These are phyloP conservation scores for Phylloscopus collybita DNA, from an alignment of 2,797 vertebrate genomes.

Conservation along the genomic window DNA sequence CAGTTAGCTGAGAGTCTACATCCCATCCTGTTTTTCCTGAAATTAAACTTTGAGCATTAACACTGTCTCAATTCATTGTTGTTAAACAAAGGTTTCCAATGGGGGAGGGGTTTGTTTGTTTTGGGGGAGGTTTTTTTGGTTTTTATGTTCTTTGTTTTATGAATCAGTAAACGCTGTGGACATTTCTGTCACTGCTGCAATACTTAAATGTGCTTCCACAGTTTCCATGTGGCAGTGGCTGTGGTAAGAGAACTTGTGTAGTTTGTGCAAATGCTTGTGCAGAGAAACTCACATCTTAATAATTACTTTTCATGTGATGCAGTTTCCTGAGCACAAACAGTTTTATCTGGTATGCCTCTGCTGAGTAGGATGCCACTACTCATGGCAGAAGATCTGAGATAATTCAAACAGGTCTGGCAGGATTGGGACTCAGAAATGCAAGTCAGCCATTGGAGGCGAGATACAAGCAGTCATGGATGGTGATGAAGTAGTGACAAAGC, in stretches of 20 bases:
- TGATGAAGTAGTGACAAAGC: background rate
- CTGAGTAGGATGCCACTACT: background rate
- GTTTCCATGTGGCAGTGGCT: background rate
- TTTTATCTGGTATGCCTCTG: background rate
- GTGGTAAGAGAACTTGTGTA: background rate
- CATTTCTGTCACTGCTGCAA: background rate
- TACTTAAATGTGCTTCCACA: background rate
- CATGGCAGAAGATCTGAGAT: background rate
- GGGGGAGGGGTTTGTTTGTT: accelerated
- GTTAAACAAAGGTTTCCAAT: background rate
- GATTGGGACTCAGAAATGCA: background rate
- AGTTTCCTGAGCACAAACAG: background rate
- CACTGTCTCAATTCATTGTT: background rate
- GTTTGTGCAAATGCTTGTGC: background rate
- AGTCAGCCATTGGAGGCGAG: background rate
- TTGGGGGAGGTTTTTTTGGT: background rate
- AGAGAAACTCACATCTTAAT: background rate
- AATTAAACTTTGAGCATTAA: background rate
- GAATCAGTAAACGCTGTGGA: background rate
- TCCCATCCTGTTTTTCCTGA: background rate
- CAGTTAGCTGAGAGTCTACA: background rate
- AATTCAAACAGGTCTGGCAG: background rate
- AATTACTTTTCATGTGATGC: background rate
- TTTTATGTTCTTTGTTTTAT: background rate
- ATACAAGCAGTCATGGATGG: background rate